Evolutionary conservation across 2,113 vertebrate species (phyloP), one percentile per base, ranked within the genome.

Genomic region (Acanthisitta chloris): DNA sequence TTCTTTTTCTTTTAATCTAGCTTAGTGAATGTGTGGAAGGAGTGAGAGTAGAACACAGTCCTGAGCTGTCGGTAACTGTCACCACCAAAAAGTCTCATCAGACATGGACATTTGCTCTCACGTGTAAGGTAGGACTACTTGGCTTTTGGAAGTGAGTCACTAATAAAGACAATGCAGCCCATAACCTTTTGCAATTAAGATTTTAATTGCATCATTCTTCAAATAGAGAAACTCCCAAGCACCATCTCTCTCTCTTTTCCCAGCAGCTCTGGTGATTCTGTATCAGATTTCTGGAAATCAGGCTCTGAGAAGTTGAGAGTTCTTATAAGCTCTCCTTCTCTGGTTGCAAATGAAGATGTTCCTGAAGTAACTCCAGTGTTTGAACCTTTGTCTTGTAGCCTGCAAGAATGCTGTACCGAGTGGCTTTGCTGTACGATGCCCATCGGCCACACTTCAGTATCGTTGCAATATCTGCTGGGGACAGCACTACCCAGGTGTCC

Each of bases 391-490:
- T 69, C 86, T 92, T 85, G 34, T 96, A 99, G 99, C 99, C 99
- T 94, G 98, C 99, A 86, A 98, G 99, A 97, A 99, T 98, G 96
- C 98, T 99, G 92, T 98, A 98, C 94, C 99, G 99, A 72, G 99
- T 99, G 87, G 99, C 99, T 73, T 97, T 99, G 97, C 99, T 99
- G 57, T 99, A 99, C 19, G 99, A 99, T 88, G 99, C 99, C 95
- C 99, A 99, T 97, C 98, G 99, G 67, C 99, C 99, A 78, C 99
- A 99, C 97, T 99, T 99, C 87, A 99, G 98, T 98, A 99, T 99
- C 92, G 98, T 98, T 86, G 98, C 98, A 67, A 99, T 99, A 97
- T 99, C 99, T 93, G 98, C 98, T 49, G 99, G 98, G 85, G 99
- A 99, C 92, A 96, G 98, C 78, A 97, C 97, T 79, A 97, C 98